Base-by-base conservation (phyloP, 2,888 invertebrate genomes). In the Laspeyria flexula region DNA sequence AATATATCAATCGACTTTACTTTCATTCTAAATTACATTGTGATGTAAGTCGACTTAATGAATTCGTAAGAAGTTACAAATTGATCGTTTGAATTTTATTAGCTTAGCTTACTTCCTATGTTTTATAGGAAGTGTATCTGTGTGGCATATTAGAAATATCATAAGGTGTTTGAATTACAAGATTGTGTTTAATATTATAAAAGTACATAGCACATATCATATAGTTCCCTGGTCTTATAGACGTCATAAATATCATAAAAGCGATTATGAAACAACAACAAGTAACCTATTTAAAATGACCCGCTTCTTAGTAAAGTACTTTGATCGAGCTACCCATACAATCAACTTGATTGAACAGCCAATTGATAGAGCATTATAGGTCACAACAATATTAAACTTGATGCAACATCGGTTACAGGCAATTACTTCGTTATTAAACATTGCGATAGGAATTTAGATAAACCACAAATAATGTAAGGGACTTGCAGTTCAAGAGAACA, bases 41-140 rank as follows among this genome's bases (percentile, higher is more conserved):
- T 68, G 42, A 60, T 53, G 56, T 63, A 65, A 68, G 38, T 35
- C 4, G 13, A 21, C 12, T 52, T 52, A 35, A 50, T 64, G 34
- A 48, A 52, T 40, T 7, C 31, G 35, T 37, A 30, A n/a, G 18
- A 18, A 9, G 34, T 10, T 29, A 39, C 39, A 31, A 18, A 43
- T 7, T 23, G 34, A 33, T 16, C 21, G 18, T 39, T 49, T 43
- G 33, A 13, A 9, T 40, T 40, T 33, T 15, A 33, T 46, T 46
- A 21, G 21, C 39, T 42, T 9, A 12, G 31, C 13, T 15, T 21
- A 23, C 27, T 39, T 13, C 33, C 38, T 25, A 11, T 10, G 39
- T 33, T 44, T 43, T 39, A 39, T 39, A 33, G 30, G 30, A 35
- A 15, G 27, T 31, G 21, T 21, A 21, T 21, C 2, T 5, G 7